A percentile compares a stretch with the other conserved stretches of the same genome.
phyloP scores from a whole-genome alignment of 2,797 vertebrate genomes.

The Phataginus tetradactyla region DNA sequence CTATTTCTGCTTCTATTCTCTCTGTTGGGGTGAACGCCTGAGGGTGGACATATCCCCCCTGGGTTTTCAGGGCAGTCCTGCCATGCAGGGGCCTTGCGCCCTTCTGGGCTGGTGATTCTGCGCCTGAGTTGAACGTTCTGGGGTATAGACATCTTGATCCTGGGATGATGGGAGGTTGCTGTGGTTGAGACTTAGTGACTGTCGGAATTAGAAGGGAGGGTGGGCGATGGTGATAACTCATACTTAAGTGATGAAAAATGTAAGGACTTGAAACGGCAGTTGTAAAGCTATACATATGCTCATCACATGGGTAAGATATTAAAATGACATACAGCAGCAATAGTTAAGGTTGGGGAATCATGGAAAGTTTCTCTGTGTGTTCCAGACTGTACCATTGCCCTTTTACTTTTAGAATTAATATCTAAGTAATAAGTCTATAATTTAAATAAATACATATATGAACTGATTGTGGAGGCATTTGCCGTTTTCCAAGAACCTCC shows the following conservation, averaged over 20 bases:
- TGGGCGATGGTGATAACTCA: not conserved
- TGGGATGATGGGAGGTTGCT: not conserved
- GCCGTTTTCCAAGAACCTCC: not conserved
- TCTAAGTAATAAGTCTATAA: conserved; percentile 11
- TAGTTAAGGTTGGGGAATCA: not conserved
- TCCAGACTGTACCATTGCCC: not conserved
- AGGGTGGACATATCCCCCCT: not conserved
- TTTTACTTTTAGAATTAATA: conserved; percentile 33
- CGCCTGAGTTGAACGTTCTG: not conserved
- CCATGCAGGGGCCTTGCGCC: not conserved
- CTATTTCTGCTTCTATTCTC: not conserved
- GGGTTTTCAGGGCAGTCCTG: not conserved
- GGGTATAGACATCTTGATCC: not conserved
- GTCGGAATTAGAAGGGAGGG: not conserved
- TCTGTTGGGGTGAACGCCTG: not conserved
- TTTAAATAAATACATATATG: not conserved
- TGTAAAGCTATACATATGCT: not conserved
- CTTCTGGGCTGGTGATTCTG: not conserved
- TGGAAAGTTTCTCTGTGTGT: not conserved
- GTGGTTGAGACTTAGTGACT: not conserved
- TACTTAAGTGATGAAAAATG: not conserved
- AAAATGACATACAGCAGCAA: not conserved
- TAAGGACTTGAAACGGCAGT: not conserved
- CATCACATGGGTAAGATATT: not conserved
- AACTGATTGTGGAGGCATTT: not conserved